Conservation (phyloP, 2,888 invertebrate species). For the Strigamia transsilvanica region DNA sequence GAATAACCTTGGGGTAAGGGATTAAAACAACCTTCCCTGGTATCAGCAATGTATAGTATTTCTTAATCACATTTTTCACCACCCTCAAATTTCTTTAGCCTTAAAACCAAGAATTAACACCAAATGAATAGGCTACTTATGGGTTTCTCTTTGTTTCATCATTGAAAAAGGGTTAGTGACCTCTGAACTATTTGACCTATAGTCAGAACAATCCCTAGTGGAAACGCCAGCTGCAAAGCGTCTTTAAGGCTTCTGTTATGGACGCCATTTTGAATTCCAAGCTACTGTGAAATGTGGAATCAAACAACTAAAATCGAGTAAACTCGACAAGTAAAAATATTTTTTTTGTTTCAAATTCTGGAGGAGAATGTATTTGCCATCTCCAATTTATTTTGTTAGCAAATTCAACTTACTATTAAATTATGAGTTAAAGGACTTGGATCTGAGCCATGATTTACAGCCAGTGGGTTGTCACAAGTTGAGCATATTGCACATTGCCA, state of each 20-base stretch:
- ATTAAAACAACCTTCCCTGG: not conserved
- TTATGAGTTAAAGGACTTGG: not conserved
- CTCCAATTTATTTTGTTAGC: conserved; percentile 20
- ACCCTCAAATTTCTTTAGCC: not conserved
- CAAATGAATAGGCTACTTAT: not conserved
- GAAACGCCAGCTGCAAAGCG: not conserved
- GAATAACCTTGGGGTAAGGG: not conserved
- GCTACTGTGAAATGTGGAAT: not conserved
- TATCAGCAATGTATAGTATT: not conserved
- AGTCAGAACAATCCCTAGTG: not conserved
- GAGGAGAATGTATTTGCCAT: not conserved
- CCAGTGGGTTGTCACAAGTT: conserved; percentile 11
- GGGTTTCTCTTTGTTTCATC: not conserved
- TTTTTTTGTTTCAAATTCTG: not conserved
- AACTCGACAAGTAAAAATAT: too few species aligned
- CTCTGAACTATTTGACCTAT: not conserved
- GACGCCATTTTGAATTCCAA: conserved; percentile 3
- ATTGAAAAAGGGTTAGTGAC: conserved; percentile 3
- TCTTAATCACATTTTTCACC: conserved; percentile 2
- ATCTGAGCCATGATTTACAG: conserved; percentile 8
- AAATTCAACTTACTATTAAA: conserved; percentile 20
- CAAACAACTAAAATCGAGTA: too few species aligned
- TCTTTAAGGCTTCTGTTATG: conserved; percentile 20
- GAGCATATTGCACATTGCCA: conserved; percentile 20
- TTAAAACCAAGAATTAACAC: not conserved